These are phyloP conservation scores for Stenotaenia linearis DNA, from an alignment of 2,888 invertebrate genomes.

Conservation along the genomic window DNA sequence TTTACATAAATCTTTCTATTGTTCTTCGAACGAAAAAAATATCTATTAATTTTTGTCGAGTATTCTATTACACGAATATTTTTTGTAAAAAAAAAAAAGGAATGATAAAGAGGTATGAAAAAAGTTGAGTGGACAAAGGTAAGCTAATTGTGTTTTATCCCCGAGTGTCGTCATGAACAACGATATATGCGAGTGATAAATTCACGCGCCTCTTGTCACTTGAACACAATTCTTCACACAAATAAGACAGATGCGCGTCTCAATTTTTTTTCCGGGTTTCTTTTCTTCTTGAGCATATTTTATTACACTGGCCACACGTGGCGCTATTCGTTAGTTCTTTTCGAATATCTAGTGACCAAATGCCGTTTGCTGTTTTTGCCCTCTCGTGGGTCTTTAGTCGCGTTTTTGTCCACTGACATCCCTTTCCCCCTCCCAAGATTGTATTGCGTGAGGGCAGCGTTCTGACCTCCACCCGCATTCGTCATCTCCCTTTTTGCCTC, in stretches of 20 bases:
- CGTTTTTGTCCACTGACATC: background rate
- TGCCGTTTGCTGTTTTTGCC: background rate
- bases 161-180: slow-evolving; percentile 5
- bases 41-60: background rate
- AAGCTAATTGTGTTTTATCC: slow-evolving; percentile 6
- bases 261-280: background rate
- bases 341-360: background rate
- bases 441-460: background rate
- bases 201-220: background rate
- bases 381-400: background rate
- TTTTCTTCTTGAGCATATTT: slow-evolving; percentile 2
- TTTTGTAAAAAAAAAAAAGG: background rate
- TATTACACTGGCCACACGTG: slow-evolving; percentile 15
- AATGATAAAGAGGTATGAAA: background rate
- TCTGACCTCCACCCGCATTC: slow-evolving; percentile 7
- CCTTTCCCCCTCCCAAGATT: background rate
- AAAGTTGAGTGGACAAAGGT: background rate
- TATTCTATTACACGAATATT: background rate
- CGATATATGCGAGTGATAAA: slow-evolving; percentile 15
- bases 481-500: background rate
- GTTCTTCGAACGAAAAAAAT: background rate
- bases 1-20: slow-evolving; percentile 13
- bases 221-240: slow-evolving; percentile 5
- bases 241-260: slow-evolving; percentile 14
- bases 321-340: background rate